phyloP scores from a whole-genome alignment of 2,113 vertebrate species.

The Scomber japonicus region DNA sequence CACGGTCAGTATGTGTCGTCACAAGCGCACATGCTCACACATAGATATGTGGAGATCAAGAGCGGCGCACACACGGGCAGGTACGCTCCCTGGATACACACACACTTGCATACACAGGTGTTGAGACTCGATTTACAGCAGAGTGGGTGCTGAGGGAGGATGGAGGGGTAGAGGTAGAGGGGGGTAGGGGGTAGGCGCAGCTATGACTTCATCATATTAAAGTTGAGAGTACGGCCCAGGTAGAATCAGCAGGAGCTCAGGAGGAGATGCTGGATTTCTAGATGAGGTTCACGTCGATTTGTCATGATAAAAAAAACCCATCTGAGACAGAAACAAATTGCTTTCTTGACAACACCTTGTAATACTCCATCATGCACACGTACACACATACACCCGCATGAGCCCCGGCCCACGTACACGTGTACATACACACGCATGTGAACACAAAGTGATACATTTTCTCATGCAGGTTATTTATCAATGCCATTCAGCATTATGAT shows the following conservation, averaged over 20 bases:
- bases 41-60: slow-evolving; percentile 2
- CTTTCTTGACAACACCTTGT: slow-evolving; percentile 84
- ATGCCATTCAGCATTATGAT: slow-evolving; percentile 71
- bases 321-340: slow-evolving; percentile 81
- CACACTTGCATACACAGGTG: slow-evolving; percentile 46
- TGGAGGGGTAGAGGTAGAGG: not conserved
- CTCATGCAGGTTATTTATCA: slow-evolving; percentile 73
- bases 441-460: slow-evolving; percentile 49
- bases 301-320: slow-evolving; percentile 80
- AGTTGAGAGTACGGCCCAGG: slow-evolving; percentile 59
- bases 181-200: not conserved
- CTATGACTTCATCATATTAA: slow-evolving; percentile 79
- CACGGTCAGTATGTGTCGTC: not conserved
- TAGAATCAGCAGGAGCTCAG: slow-evolving; percentile 42
- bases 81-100: slow-evolving; percentile 11
- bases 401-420: slow-evolving; percentile 14
- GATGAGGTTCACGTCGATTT: slow-evolving; percentile 77
- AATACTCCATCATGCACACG: slow-evolving; percentile 77
- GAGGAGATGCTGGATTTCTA: slow-evolving; percentile 63
- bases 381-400: slow-evolving; percentile 17
- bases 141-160: not conserved
- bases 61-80: not conserved
- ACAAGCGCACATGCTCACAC: slow-evolving; percentile 19
- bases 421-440: slow-evolving; percentile 11
- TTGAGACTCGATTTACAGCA: slow-evolving; percentile 44